Base-by-base conservation (phyloP, 2,113 vertebrate genomes). In the Hippocampus guttulatus region DNA sequence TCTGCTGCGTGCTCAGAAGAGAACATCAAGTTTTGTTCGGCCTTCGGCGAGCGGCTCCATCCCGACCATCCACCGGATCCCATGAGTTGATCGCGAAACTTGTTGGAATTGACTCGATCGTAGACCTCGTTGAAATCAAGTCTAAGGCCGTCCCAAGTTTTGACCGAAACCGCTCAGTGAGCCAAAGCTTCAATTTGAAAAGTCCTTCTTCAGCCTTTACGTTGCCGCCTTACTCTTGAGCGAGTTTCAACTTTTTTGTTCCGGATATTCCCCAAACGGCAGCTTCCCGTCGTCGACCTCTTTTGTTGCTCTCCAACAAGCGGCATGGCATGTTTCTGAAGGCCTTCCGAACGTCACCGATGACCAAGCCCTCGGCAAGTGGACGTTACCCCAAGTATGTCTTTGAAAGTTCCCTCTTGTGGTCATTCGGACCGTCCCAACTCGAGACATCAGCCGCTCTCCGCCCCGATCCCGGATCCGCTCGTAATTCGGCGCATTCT, bases 91-190 rank as follows among this genome's bases (percentile, higher is more conserved):
- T 60, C 57, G 23, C 14, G 16, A 16, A 38, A 20, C 60, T 2
- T 8, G 25, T 33, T 60, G 15, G 12, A 18, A 7, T 30, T 14
- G 55, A 23, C 54, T 6, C 2, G 27, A 60, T 15, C 3, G 45
- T 47, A 14, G n/a, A 23, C 57, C 14, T 60, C 0, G 7, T 60
- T 30, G 11, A 60, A 60, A 62, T 40, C 8, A 4, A 20, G 33
- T 63, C 11, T 11, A 40, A 40, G 25, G 20, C 16, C 16, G 10
- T 18, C 5, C 16, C 16, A 7, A 38, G 33, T 38, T 38, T 61
- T 70, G 62, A 84, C 81, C 84, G 69, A 83, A 88, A 84, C 74
- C 58, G 76, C 81, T 82, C 76, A 81, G 18, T 18, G 52, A 74
- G 51, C 81, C 79, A 81, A 83, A 84, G 71, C 8, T 9, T 52